These are phyloP conservation scores for Cisticola juncidis DNA, from an alignment of 2,113 vertebrate genomes.

Conservation along the genomic window DNA sequence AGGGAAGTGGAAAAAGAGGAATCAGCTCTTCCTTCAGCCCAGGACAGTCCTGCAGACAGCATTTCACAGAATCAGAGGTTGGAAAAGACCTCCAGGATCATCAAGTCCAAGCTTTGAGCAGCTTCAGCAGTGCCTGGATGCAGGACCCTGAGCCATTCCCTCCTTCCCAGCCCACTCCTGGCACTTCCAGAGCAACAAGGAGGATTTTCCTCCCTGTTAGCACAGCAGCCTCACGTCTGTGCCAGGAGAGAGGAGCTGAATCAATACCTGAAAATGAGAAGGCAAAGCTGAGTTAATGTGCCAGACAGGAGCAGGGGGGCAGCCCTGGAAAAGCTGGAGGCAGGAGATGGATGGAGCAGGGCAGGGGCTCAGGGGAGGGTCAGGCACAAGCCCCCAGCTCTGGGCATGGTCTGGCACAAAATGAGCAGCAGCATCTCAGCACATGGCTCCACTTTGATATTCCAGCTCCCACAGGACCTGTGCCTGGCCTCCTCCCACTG, in stretches of 20 bases:
- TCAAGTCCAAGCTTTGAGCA: rapidly evolving
- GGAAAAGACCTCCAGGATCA: not conserved
- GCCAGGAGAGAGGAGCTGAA: not conserved
- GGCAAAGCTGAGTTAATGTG: not conserved
- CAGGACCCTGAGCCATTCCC: not conserved
- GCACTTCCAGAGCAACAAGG: not conserved
- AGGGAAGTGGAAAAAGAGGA: not conserved
- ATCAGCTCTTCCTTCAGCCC: not conserved
- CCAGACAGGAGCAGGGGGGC: not conserved
- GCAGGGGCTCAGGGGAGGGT: not conserved
- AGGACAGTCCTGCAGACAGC: rapidly evolving
- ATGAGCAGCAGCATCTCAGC: not conserved
- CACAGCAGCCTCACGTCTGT: not conserved
- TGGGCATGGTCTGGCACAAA: not conserved
- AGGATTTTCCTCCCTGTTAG: not conserved
- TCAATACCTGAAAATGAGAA: conserved; percentile 67
- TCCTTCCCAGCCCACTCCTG: not conserved
- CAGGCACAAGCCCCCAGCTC: not conserved
- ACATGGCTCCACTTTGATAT: rapidly evolving
- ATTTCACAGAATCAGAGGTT: not conserved
- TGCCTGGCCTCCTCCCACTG: not conserved
- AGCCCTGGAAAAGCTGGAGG: not conserved
- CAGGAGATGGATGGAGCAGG: not conserved
- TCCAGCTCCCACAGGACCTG: not conserved
- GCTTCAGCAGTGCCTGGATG: not conserved